Evolutionary conservation across 2,888 invertebrate genomes (phyloP).

Genomic region (Phyto melanocephala): DNA sequence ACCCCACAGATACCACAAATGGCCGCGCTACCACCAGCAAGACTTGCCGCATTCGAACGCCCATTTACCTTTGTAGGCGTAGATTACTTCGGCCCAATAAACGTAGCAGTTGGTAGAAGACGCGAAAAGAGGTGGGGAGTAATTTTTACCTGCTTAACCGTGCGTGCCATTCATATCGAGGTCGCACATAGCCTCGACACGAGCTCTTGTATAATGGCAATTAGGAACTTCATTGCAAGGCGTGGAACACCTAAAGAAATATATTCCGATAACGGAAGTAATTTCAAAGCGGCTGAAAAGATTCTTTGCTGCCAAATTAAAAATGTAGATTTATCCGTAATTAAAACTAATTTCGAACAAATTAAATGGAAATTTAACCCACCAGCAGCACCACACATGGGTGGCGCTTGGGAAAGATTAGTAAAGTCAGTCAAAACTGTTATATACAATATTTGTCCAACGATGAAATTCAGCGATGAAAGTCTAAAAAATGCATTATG

Average conservation of each 20-base stretch:
- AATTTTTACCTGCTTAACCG: background rate
- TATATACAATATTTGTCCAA: background rate
- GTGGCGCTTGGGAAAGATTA: background rate
- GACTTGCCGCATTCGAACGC: slow-evolving; percentile 37
- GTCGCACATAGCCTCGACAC: slow-evolving; percentile 61
- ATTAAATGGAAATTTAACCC: background rate
- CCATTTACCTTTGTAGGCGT: slow-evolving; percentile 27
- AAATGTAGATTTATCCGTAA: background rate
- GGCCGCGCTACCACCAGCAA: slow-evolving; percentile 22
- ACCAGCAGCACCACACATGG: background rate
- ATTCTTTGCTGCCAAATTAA: background rate
- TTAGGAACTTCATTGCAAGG: slow-evolving; percentile 39
- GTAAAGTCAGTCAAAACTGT: background rate
- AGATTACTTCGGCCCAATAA: slow-evolving; percentile 37
- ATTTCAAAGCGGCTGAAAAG: slow-evolving; percentile 39
- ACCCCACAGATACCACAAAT: slow-evolving; percentile 30
- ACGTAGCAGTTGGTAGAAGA: too few relatives aligned
- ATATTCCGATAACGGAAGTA: slow-evolving; percentile 51
- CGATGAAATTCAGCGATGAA: background rate
- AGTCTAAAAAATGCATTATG: background rate
- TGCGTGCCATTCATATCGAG: slow-evolving; percentile 37
- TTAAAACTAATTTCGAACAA: background rate
- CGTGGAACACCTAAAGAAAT: slow-evolving; percentile 22
- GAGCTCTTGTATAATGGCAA: slow-evolving; percentile 46
- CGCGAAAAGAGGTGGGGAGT: too few relatives aligned